Evolutionary conservation across 2,113 vertebrate genomes (phyloP).

Genomic region (Pitta sordida): DNA sequence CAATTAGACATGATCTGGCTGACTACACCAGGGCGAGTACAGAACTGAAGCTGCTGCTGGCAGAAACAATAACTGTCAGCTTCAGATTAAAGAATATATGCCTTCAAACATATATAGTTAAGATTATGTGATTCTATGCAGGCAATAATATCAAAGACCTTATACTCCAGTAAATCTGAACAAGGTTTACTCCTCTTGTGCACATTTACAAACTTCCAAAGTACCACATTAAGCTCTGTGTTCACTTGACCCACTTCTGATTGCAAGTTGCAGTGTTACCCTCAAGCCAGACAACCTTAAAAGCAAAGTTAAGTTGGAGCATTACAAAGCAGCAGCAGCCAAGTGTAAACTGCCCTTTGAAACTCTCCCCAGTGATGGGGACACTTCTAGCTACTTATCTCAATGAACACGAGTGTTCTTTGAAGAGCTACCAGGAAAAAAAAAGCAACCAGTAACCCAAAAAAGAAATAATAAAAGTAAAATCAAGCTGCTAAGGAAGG

Average conservation of each 20-base stretch:
- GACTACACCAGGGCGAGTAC: background rate
- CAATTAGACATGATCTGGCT: rapidly evolving
- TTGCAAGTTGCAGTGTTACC: background rate
- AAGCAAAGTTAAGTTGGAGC: background rate
- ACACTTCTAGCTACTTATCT: background rate
- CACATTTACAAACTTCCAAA: background rate
- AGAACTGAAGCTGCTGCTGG: background rate
- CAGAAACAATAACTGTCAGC: background rate
- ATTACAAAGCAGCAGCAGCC: background rate
- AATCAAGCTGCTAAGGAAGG: background rate
- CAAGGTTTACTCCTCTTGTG: background rate
- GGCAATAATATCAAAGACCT: background rate
- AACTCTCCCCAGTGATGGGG: background rate
- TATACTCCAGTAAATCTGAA: background rate
- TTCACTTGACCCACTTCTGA: background rate
- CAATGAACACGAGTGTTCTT: background rate
- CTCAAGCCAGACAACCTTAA: background rate
- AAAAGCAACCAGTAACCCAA: background rate
- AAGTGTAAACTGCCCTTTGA: background rate
- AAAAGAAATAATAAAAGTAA: background rate
- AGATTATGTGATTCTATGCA: background rate
- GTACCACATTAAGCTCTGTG: background rate
- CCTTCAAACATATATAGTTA: background rate
- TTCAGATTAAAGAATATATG: background rate
- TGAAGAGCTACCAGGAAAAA: background rate